These are phyloP conservation scores for Babylonia areolata DNA, from an alignment of 1,140 invertebrate species.

Conservation along the genomic window DNA sequence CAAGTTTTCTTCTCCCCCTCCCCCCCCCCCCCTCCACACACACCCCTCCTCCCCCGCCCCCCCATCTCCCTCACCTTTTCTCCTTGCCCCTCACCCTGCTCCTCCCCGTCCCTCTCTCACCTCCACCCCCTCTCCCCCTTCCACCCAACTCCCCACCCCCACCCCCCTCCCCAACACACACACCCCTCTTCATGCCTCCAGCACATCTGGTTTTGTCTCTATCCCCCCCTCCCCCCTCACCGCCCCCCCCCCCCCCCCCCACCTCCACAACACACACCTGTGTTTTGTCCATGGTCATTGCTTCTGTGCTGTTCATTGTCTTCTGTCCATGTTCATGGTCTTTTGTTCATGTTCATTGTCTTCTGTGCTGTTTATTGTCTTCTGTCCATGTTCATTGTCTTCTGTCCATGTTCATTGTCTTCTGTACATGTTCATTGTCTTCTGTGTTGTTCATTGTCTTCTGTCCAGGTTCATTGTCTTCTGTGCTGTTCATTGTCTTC, in stretches of 20 bases:
- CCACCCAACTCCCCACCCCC: neutral
- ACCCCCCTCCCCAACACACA: too few species aligned
- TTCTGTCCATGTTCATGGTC: neutral
- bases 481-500: too few species aligned
- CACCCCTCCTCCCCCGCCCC: neutral
- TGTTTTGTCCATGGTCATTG: too few species aligned
- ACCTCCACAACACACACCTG: neutral
- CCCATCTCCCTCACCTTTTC: neutral
- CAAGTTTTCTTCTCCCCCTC: neutral
- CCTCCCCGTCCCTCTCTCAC: neutral
- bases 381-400: neutral
- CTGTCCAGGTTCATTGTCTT: neutral
- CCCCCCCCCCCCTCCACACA: neutral
- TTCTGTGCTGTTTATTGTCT: neutral
- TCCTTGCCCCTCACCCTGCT: neutral
- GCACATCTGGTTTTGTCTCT: too few species aligned
- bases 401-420: neutral
- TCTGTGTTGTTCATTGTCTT: neutral
- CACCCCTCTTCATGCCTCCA: too few species aligned
- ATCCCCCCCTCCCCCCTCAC: neutral
- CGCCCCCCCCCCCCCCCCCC: neutral
- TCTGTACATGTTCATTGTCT: neutral
- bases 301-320: neutral
- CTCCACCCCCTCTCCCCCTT: neutral
- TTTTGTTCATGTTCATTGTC: neutral